Base-by-base conservation (phyloP, 1,140 invertebrate genomes). In the Asbolus verrucosus region DNA sequence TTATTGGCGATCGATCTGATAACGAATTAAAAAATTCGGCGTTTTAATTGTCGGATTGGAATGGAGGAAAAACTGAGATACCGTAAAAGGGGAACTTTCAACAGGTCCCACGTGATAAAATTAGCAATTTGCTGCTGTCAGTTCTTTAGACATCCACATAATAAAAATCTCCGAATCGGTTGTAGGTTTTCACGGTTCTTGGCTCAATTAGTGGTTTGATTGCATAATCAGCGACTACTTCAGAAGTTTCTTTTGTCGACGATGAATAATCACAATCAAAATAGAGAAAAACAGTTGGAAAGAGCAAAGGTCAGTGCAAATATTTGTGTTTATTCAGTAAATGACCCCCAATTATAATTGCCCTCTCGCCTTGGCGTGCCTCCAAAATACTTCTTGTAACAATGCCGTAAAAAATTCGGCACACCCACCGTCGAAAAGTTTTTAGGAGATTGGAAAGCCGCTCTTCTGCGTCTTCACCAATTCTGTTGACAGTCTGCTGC, bases 151-250 rank as follows among this genome's bases (percentile, higher is more conserved):
- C 33, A 11, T 24, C 19, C 46, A 24, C 46, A 54, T 54, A 30
- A 30, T 30, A 54, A 54, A 54, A 54, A 54, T 54, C 14, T n/a
- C 9, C 41, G 18, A 46, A 46, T 46, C 41, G 41, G 46, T 18
- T 14, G 19, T 16, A 54, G 11, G 18, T 54, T 54, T 54, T 54
- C 46, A 54, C 46, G 46, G 46, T 24, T 54, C 46, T 54, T 27
- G 46, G 46, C 46, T 27, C 46, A 54, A 54, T 54, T 54, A 54
- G 46, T 21, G 46, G 46, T 54, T 54, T 54, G 19, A 46, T 54
- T 54, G 46, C 46, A 54, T 54, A 54, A 54, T 19, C 46, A 15
- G 14, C 41, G 41, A 27, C 46, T 54, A 54, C 46, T 24, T 54
- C 46, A 54, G 46, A 54, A 54, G 46, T 54, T 54, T 54, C 46